Evolutionary conservation across 2,888 invertebrate genomes (phyloP).

Genomic region (Cataglyphis albicans): DNA sequence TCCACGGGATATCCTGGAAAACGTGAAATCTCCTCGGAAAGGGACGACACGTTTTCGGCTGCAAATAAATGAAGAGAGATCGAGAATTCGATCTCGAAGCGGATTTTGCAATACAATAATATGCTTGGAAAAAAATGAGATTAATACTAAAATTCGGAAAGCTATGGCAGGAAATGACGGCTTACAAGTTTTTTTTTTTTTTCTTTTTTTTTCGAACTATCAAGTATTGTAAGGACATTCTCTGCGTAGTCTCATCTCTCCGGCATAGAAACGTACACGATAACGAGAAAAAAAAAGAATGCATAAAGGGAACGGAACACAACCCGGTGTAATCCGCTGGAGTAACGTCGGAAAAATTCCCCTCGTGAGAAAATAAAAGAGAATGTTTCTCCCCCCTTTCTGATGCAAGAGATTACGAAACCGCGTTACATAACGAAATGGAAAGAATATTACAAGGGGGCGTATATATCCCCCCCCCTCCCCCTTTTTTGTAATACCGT

Average conservation of each 20-base stretch:
- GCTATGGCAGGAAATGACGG: neutral
- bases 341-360: constrained; percentile 53
- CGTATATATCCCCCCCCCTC: too few species aligned
- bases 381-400: constrained; percentile 20
- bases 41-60: neutral
- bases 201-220: neutral
- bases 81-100: neutral
- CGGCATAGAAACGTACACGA: constrained; percentile 29
- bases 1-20: neutral
- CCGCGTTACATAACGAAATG: constrained; percentile 48
- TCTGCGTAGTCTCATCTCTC: neutral
- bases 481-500: neutral
- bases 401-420: constrained; percentile 50
- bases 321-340: constrained; percentile 42
- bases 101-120: neutral
- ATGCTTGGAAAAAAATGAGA: neutral
- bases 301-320: constrained; percentile 36
- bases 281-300: constrained; percentile 27
- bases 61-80: neutral
- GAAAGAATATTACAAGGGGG: constrained; percentile 41
- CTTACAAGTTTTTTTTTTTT: neutral
- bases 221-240: neutral
- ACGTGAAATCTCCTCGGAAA: neutral
- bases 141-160: neutral
- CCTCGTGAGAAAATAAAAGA: constrained; percentile 38